Percentiles rank a stretch among this genome's conserved stretches.
These are phyloP conservation scores for Pedetes capensis DNA, from an alignment of 2,113 vertebrate species.

Conservation along the genomic window DNA sequence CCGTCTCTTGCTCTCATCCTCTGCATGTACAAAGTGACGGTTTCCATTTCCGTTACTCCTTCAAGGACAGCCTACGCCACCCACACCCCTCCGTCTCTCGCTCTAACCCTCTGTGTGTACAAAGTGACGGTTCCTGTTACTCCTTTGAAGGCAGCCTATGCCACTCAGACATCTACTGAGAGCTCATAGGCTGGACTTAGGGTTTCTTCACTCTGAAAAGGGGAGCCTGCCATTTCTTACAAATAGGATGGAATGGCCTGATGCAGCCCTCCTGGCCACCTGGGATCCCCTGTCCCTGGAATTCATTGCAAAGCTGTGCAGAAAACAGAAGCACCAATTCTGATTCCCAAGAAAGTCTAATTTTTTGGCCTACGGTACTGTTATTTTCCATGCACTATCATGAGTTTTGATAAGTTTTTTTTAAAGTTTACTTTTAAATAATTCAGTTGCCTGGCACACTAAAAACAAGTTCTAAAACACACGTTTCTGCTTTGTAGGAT, in stretches of 20 bases:
- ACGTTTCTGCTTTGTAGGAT: constrained; percentile 26
- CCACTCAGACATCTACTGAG: not conserved
- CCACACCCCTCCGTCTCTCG: too few relatives aligned
- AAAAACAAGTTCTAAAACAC: not conserved
- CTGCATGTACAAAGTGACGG: too few relatives aligned
- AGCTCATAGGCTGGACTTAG: not conserved
- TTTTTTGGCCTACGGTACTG: not conserved
- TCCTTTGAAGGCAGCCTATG: not conserved
- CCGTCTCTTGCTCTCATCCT: too few relatives aligned
- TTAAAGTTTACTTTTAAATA: constrained; percentile 40
- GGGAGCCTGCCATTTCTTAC: not conserved
- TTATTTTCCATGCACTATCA: not conserved
- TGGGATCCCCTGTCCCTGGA: not conserved
- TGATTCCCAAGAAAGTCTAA: not conserved
- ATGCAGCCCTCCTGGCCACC: not conserved
- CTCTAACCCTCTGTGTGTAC: not conserved
- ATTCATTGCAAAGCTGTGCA: not conserved
- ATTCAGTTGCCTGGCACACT: not conserved
- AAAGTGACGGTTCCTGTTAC: not conserved
- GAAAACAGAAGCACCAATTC: not conserved
- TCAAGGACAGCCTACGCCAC: too few relatives aligned
- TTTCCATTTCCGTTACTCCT: too few relatives aligned
- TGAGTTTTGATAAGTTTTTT: not conserved
- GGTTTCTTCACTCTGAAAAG: not conserved
- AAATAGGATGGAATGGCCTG: not conserved